Conservation (phyloP, 2,888 invertebrate genomes). For the Drosophila phalerata region DNA sequence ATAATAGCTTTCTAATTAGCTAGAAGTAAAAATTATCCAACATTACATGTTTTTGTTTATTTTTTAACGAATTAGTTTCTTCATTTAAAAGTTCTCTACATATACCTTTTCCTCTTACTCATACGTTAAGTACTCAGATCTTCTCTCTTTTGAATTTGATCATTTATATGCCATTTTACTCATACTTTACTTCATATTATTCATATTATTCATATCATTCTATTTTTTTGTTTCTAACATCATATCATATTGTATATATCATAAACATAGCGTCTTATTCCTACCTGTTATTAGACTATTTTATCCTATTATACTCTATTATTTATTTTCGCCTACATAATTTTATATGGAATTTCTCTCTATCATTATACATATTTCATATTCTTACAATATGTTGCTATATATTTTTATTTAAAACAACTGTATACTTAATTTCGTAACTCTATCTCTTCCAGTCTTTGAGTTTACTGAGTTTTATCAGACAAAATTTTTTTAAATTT, state of each 20-base stretch:
- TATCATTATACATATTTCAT: too few relatives aligned
- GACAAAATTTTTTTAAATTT: too few relatives aligned
- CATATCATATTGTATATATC: background rate
- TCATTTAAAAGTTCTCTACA: background rate
- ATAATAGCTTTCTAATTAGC: constrained; percentile 11
- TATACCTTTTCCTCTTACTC: background rate
- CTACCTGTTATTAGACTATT: background rate
- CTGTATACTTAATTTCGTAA: background rate
- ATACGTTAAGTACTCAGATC: background rate
- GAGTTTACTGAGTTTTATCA: constrained; percentile 18
- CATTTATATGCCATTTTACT: background rate
- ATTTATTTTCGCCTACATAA: background rate
- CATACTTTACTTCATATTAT: background rate
- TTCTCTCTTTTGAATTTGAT: background rate
- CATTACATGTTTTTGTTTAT: constrained; percentile 7
- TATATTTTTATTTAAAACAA: background rate
- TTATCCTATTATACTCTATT: background rate
- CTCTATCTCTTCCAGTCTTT: background rate
- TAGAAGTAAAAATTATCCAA: constrained; percentile 2
- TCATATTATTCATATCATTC: background rate
- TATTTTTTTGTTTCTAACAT: too few relatives aligned
- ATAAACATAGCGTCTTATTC: background rate
- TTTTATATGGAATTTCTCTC: too few relatives aligned
- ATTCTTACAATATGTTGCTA: too few relatives aligned
- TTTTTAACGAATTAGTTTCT: background rate